A percentile compares a stretch with the other conserved stretches of the same genome.
These are phyloP conservation scores for Mesodorylaimus sp. DNA, from an alignment of 2,888 invertebrate genomes.

Conservation along the genomic window DNA sequence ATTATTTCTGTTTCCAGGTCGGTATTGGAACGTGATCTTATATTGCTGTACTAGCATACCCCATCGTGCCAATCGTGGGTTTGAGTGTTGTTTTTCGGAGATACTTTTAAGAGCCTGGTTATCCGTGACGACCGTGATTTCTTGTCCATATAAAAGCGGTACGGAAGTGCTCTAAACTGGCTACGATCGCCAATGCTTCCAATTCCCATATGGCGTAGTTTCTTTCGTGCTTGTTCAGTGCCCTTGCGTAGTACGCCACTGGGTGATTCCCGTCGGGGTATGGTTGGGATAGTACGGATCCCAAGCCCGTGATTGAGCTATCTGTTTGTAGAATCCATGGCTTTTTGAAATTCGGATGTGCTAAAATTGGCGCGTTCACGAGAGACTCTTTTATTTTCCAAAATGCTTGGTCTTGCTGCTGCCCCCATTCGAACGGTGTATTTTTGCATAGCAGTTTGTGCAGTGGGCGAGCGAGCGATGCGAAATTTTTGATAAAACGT, in stretches of 20 bases:
- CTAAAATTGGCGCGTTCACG: neutral
- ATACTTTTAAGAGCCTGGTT: neutral
- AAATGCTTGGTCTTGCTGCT: too few species aligned
- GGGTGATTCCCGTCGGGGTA: neutral
- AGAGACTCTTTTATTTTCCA: neutral
- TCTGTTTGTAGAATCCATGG: conserved; percentile 3
- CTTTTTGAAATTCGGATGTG: conserved; percentile 5
- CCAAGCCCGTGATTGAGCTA: neutral
- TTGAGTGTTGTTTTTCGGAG: neutral
- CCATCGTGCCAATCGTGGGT: neutral
- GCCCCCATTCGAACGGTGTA: neutral
- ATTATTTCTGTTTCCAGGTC: too few species aligned
- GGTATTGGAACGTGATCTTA: too few species aligned
- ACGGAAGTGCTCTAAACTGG: neutral
- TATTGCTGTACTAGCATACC: neutral
- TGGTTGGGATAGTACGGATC: neutral
- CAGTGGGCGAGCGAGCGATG: conserved; percentile 1
- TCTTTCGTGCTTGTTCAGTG: neutral
- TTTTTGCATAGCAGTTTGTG: neutral
- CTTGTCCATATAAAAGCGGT: conserved; percentile 1
- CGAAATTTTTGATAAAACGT: neutral
- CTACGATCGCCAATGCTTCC: conserved; percentile 4
- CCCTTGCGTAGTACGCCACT: neutral
- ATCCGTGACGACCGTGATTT: neutral
- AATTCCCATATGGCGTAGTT: conserved; percentile 2